Base-by-base conservation (phyloP, 2,888 invertebrate genomes). In the Graphium colonna region DNA sequence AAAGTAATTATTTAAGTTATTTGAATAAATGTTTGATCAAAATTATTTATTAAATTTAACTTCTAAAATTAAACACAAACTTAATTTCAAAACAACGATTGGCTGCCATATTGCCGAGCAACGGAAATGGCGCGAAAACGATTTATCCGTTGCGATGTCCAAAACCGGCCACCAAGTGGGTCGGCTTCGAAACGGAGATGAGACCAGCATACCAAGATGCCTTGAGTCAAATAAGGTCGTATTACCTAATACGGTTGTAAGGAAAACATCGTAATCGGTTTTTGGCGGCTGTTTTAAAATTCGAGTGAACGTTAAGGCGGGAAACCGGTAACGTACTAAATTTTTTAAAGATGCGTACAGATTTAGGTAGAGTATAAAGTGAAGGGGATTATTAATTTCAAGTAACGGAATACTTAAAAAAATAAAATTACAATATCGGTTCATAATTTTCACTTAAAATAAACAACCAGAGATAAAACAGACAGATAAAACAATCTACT, bases 151-250 rank as follows among this genome's bases (percentile, higher is more conserved):
- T 16, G 18, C 21, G 46, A 41, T 55, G 63, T 44, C 51, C 56
- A 48, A 60, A 66, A 62, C 63, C 62, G 63, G 68, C 61, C 62
- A 56, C 49, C 48, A 67, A 67, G 65, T 70, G 53, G 68, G 72
- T 61, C 70, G 59, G 48, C 49, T 40, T 56, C 42, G 52, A 40
- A 31, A 52, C 38, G 53, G 51, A 54, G 61, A 58, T 57, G 57
- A 50, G 9, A 13, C 21, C 28, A 10, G 18, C 28, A 47, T 43
- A 16, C 38, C 13, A 36, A 26, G 17, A 36, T n/a, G 36, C 36
- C 5, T 39, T 43, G 33, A n/a, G 12, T 42, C 47, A 53, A 44
- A 38, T 51, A 45, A 45, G 28, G 39, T 36, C 39, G 33, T 36
- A 4, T 42, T 46, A 17, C 42, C 18, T 33, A 26, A 48, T 28